These are phyloP conservation scores for Cyrtodaria siliqua DNA, from an alignment of 2,888 invertebrate species.

Conservation along the genomic window DNA sequence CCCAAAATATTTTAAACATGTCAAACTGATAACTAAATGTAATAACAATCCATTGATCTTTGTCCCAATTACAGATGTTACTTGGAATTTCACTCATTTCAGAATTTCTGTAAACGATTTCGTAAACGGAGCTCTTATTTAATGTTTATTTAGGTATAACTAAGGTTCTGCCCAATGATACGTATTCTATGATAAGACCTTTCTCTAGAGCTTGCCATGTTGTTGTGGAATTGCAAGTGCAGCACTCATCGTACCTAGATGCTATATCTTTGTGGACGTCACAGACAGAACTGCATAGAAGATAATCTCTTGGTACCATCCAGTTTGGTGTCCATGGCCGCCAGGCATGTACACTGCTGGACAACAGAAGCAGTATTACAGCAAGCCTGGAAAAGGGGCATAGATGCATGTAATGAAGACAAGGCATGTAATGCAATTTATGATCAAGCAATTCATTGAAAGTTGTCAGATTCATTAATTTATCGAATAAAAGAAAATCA, in stretches of 20 bases:
- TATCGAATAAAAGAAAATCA: no score
- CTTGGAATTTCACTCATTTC: slow-evolving; percentile 40
- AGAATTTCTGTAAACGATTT: slow-evolving; percentile 7
- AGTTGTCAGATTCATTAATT: no score
- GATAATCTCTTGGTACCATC: neutral
- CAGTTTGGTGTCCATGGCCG: neutral
- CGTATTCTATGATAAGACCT: slow-evolving; percentile 28
- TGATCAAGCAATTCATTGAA: no score
- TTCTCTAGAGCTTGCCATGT: slow-evolving; percentile 17
- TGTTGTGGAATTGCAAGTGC: slow-evolving; percentile 16
- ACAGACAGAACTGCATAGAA: neutral
- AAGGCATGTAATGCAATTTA: no score
- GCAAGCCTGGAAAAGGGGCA: no score
- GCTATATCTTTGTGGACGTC: neutral
- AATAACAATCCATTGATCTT: slow-evolving; percentile 1
- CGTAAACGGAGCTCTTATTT: slow-evolving; percentile 6
- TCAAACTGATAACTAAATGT: neutral
- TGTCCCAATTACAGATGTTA: slow-evolving; percentile 50
- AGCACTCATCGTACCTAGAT: slow-evolving; percentile 23
- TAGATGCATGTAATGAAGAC: no score
- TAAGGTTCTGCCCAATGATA: slow-evolving; percentile 20
- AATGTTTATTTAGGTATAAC: slow-evolving; percentile 1
- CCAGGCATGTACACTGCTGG: no score
- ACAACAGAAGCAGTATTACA: no score
- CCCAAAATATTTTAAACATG: slow-evolving; percentile 2